Evolutionary conservation across 2,888 invertebrate genomes (phyloP).

Genomic region (Lottia scabra): DNA sequence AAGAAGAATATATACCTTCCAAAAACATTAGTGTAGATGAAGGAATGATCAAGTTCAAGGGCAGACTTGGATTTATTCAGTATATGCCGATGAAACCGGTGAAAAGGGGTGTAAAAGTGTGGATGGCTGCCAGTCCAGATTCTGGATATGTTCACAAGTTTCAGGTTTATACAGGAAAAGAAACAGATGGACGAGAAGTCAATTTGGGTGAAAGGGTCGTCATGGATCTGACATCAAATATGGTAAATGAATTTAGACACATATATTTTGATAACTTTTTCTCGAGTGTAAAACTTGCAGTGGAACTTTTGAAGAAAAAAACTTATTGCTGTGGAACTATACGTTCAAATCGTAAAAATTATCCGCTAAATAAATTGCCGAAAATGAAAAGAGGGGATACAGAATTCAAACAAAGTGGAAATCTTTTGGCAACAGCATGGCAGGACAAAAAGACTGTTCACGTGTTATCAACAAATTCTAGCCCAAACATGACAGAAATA

Average conservation of each 20-base stretch:
- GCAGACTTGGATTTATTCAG: conserved; percentile 20
- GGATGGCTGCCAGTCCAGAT: conserved; percentile 15
- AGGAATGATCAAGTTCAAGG: conserved; percentile 23
- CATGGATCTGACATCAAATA: neutral
- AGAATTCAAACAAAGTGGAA: neutral
- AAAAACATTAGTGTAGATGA: conserved; percentile 21
- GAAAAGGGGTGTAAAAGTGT: conserved; percentile 25
- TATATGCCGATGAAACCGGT: conserved; percentile 24
- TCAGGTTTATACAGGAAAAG: conserved; percentile 18
- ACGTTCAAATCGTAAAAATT: neutral
- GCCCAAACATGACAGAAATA: neutral
- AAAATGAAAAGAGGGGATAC: neutral
- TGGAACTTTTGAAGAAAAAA: neutral
- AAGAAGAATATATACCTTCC: conserved; percentile 14
- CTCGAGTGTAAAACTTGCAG: neutral
- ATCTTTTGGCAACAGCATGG: neutral
- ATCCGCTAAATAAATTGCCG: neutral
- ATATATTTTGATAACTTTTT: neutral
- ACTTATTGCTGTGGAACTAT: neutral
- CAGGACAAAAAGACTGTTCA: neutral
- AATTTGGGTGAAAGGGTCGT: neutral
- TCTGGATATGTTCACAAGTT: conserved; percentile 24
- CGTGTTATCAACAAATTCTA: neutral
- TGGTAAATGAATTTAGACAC: neutral
- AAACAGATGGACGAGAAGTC: conserved; percentile 1